Base-by-base conservation (phyloP, 2,888 invertebrate genomes). In the Bhutanitis thaidina region DNA sequence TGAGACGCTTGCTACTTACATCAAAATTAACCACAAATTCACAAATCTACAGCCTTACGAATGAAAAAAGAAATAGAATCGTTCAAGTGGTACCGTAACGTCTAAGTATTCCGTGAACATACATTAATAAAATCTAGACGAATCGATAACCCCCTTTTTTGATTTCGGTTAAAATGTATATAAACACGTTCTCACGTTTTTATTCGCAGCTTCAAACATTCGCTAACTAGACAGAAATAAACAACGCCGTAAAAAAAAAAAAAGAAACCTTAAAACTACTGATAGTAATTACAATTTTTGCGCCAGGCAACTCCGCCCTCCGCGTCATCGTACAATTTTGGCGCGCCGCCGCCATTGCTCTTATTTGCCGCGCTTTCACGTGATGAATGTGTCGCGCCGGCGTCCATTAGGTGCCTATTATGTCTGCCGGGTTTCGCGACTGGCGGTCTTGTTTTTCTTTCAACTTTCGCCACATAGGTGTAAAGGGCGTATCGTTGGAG, bases 321-420 rank as follows among this genome's bases (percentile, higher is more conserved):
- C 54, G 58, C 57, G 35, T 27, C 27, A 44, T 49, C 43, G 49
- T 43, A 60, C 60, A 63, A 64, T 67, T 69, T 67, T 52, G 68
- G 66, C 66, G 63, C 64, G 54, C 55, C 55, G 60, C 58, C 57
- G 53, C 54, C 60, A 62, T 64, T 67, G 69, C 70, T 69, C 67
- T 69, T 69, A 72, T 76, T 74, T 69, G 70, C 65, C 55, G 59
- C 69, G 64, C 74, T 75, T 50, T 78, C 75, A 73, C 59, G 55
- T 56, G 59, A 52, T 76, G 81, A 80, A 79, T 75, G 77, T 77
- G 78, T 75, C 77, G 74, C 72, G 69, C 56, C 69, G 71, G 57
- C 71, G 65, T 76, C 80, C 82, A 83, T 84, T 84, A 83, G 76
- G 66, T 77, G 79, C 71, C 83, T 74, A 83, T 86, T 86, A 84